Conservation (phyloP, 1,140 invertebrate genomes). For the Matsumurasca onukii region DNA sequence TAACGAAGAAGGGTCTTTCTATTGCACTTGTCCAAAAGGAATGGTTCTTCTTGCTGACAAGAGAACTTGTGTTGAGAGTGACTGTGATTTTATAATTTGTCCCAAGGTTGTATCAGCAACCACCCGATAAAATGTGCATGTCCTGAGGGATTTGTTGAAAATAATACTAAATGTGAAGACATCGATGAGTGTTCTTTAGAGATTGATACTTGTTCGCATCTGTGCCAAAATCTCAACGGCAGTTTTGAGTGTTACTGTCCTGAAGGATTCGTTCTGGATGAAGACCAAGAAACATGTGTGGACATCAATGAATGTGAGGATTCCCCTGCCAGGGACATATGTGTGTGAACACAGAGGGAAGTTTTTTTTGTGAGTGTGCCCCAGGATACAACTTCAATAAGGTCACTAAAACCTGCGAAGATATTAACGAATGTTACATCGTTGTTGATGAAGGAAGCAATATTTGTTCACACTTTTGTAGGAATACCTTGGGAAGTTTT, state of each 20-base stretch:
- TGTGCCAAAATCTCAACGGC: not conserved
- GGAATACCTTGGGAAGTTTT: conserved; percentile 70
- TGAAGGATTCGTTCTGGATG: not conserved
- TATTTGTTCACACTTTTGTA: conserved; percentile 63
- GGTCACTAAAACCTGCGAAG: conserved; percentile 48
- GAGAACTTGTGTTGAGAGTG: conserved; percentile 37
- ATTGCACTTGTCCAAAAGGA: conserved; percentile 48
- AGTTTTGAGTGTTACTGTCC: not conserved
- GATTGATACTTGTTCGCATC: not conserved
- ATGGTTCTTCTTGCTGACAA: conserved; percentile 44
- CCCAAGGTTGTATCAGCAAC: no score
- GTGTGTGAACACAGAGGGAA: conserved; percentile 57
- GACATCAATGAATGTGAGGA: conserved; percentile 81
- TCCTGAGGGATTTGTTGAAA: not conserved
- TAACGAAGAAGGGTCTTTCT: conserved; percentile 61
- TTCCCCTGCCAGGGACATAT: conserved; percentile 68
- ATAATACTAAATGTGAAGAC: not conserved
- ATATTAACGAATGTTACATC: conserved; percentile 46
- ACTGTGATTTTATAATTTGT: not conserved
- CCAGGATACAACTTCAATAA: conserved; percentile 53
- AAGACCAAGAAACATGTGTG: conserved; percentile 28
- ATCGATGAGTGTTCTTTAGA: not conserved
- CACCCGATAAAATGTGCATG: not conserved
- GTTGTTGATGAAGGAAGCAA: conserved; percentile 37
- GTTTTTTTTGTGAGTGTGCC: conserved; percentile 54